A percentile compares a stretch with the other conserved stretches of the same genome.
Conservation (phyloP, 64 coral and sea anemone genomes). For the Actinia equina region DNA sequence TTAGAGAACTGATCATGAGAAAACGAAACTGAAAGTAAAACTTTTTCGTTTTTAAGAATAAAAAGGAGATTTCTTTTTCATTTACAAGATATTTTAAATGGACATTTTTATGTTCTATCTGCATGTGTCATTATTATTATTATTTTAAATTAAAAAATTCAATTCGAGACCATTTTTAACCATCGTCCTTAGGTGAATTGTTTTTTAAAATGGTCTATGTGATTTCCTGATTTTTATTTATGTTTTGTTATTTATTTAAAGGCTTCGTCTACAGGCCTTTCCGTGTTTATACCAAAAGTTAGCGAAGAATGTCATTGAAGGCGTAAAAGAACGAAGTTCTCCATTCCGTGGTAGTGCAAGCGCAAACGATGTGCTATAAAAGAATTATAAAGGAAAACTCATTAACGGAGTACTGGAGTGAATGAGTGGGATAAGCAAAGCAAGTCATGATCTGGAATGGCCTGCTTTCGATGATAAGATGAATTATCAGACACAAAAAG, state of each 20-base stretch:
- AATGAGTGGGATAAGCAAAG: background rate
- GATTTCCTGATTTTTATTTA: too few relatives aligned
- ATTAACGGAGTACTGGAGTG: background rate
- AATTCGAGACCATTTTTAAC: too few relatives aligned
- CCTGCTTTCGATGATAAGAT: background rate
- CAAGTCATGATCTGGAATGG: constrained; percentile 19
- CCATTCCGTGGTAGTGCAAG: background rate
- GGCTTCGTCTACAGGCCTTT: constrained; percentile 15
- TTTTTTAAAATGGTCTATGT: too few relatives aligned
- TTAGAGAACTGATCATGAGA: background rate
- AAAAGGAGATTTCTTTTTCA: background rate
- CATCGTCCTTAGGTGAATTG: too few relatives aligned
- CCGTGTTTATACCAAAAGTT: constrained; percentile 42
- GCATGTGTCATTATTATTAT: too few relatives aligned
- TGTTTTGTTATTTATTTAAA: background rate
- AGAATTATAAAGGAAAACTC: background rate
- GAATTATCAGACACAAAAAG: background rate
- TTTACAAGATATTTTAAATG: too few relatives aligned
- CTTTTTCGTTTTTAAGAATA: background rate
- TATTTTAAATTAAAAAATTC: too few relatives aligned
- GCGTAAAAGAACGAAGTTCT: background rate
- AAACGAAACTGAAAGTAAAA: background rate
- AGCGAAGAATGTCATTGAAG: constrained; percentile 19
- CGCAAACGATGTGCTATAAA: background rate
- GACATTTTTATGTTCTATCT: too few relatives aligned